phyloP scores from a whole-genome alignment of 2,888 invertebrate genomes.

The Nezara viridula region DNA sequence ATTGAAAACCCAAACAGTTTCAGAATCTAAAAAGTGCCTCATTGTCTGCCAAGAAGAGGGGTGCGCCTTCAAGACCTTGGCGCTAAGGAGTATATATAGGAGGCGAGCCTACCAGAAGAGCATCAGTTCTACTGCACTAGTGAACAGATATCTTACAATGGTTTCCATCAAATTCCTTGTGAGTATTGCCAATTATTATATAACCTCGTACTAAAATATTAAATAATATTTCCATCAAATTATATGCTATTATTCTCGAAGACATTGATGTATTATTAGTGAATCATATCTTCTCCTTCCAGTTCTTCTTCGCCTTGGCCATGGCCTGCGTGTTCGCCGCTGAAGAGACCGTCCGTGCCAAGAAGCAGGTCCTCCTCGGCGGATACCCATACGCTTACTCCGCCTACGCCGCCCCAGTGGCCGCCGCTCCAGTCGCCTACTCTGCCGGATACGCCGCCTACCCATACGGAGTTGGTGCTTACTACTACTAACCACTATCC shows the following conservation, averaged over 20 bases:
- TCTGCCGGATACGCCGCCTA: constrained; percentile 50
- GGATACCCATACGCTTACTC: constrained; percentile 62
- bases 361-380: constrained; percentile 63
- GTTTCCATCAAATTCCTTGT: constrained; percentile 58
- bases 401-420: constrained; percentile 56
- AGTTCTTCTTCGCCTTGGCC: constrained; percentile 62
- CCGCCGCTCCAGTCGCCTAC: too few species aligned
- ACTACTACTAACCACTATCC: too few species aligned
- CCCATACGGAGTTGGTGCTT: background rate
- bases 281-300: background rate
- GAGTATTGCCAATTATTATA: background rate
- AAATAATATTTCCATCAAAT: background rate
- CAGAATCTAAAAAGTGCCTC: background rate
- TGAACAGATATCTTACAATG: constrained; percentile 50
- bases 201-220: background rate
- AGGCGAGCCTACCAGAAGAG: background rate
- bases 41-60: background rate
- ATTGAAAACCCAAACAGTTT: background rate
- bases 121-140: constrained; percentile 46
- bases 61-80: background rate
- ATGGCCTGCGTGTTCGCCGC: constrained; percentile 64
- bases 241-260: background rate
- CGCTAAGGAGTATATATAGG: background rate
- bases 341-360: constrained; percentile 58
- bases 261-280: background rate